Base-by-base conservation (phyloP, 2,113 vertebrate species). In the Catharus fuscescens region DNA sequence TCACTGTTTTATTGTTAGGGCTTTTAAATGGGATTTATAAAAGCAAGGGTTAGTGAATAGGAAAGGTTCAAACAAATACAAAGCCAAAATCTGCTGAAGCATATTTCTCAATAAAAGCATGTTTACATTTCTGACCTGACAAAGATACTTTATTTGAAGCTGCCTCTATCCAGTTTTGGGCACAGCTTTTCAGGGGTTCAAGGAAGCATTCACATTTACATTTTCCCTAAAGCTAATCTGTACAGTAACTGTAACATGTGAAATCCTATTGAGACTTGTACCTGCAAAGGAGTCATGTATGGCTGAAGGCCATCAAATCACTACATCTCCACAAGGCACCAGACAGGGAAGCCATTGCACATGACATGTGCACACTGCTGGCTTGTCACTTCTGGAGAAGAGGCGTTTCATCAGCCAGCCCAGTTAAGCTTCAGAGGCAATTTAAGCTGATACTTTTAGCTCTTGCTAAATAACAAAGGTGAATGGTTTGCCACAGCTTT, bases 281-380 rank as follows among this genome's bases (percentile, higher is more conserved):
- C 40, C 76, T 62, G 38, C 56, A 56, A 34, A 31, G 77, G n/a
- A 82, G 36, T 28, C 21, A 13, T 0, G 0, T 28, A 19, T 0
- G 1, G 60, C 60, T 80, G 74, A 70, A 59, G 80, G 74, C 71
- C 48, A 88, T 29, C 73, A 78, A 45, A 53, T 28, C 52, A 44
- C 61, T 44, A 21, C 26, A n/a, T 18, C 60, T 83, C 54, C 56
- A 12, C 14, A 47, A 79, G 31, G 62, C 20, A 59, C 23, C 38
- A 61, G 62, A 10, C 50, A 64, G 72, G 64, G 38, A 72, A 73
- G 9, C 34, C 53, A 31, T 0, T 3, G 8, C 40, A 50, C 34
- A 42, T 28, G 64, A 59, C 47, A 29, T 0, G 2, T 34, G 52
- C 42, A 50, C 8, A 7, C 26, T 60, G 61, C 57, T 87, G 53